These are phyloP conservation scores for Mormyrus hasselquistii DNA, from an alignment of 2,797 vertebrate species.

Conservation along the genomic window DNA sequence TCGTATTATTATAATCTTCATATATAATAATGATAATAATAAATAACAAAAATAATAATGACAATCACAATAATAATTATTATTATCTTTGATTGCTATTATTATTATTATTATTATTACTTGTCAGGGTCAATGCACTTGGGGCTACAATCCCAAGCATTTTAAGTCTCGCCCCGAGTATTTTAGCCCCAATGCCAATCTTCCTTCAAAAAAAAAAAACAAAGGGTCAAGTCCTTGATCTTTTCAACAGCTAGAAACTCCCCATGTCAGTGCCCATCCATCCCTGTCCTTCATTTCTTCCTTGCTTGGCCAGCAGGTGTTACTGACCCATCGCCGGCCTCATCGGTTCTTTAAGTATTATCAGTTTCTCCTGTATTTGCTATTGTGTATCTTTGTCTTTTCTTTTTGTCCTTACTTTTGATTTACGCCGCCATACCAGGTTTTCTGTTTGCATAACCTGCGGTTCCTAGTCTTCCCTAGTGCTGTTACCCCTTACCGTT, in stretches of 20 bases:
- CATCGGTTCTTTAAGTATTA: neutral
- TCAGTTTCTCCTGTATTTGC: neutral
- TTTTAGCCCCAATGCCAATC: neutral
- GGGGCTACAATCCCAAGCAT: neutral
- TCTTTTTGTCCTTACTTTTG: neutral
- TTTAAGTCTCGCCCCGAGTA: neutral
- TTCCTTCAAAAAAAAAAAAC: neutral
- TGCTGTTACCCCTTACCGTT: neutral
- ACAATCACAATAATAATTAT: neutral
- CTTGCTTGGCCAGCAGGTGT: neutral
- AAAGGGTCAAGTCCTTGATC: neutral
- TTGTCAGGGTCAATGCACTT: neutral
- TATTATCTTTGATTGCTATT: neutral
- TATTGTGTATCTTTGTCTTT: neutral
- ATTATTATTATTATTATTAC: neutral
- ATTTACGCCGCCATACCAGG: neutral
- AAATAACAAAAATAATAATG: too few relatives aligned
- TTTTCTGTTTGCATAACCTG: neutral
- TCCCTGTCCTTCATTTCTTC: neutral
- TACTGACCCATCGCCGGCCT: neutral
- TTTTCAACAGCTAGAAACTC: neutral
- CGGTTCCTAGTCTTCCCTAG: neutral
- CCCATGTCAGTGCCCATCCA: neutral
- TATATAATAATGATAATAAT: neutral
- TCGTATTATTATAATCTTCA: neutral